phyloP scores from a whole-genome alignment of 2,797 vertebrate species.

The Lates japonicus region DNA sequence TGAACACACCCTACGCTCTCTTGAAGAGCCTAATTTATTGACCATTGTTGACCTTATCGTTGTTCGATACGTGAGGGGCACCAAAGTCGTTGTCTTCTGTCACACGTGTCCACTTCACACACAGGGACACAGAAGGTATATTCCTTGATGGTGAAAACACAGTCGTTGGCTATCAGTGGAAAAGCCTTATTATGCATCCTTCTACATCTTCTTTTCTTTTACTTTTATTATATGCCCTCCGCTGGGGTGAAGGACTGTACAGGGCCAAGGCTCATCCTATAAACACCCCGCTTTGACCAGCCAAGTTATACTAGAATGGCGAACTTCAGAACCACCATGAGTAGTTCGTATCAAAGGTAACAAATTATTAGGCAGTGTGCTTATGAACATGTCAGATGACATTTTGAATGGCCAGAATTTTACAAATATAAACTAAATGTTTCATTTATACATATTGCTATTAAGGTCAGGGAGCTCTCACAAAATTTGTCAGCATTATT shows the following conservation, averaged over 20 bases:
- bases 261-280: conserved; percentile 91
- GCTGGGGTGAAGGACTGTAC: conserved; percentile 95
- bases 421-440: neutral
- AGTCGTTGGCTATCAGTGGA: neutral
- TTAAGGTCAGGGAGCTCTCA: neutral
- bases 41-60: conserved; percentile 79
- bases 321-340: conserved; percentile 91
- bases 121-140: conserved; percentile 93
- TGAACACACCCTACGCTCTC: neutral
- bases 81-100: conserved; percentile 94
- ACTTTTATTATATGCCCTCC: conserved; percentile 81
- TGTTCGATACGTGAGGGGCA: conserved; percentile 89
- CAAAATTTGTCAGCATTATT: conserved; percentile 15
- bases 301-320: conserved; percentile 91
- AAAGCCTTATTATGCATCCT: neutral
- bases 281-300: conserved; percentile 90
- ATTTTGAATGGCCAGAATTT: neutral
- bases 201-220: neutral
- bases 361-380: neutral
- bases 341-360: conserved; percentile 91
- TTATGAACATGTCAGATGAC: neutral
- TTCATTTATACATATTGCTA: neutral
- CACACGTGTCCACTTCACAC: conserved; percentile 90
- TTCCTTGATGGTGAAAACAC: conserved; percentile 91
- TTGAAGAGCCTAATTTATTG: conserved; percentile 18